A percentile compares a stretch with the other conserved stretches of the same genome.
phyloP scores from a whole-genome alignment of 2,888 invertebrate species.

The Conomelus anceps region DNA sequence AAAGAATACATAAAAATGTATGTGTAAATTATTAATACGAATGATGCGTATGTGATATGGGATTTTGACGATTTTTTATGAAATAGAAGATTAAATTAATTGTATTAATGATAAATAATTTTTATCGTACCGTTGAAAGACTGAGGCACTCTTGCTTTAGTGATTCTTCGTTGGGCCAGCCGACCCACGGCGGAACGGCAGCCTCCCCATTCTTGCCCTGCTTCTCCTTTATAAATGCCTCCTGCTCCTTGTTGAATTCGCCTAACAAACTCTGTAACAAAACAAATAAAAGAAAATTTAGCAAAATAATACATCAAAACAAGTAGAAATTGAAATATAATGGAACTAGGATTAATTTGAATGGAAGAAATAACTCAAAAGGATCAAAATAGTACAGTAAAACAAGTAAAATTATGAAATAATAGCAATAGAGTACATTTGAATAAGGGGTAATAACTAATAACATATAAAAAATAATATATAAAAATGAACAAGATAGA shows the following conservation, averaged over 20 bases:
- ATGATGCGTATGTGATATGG: no score
- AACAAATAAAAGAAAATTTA: slow-evolving; percentile 30
- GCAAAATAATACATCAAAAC: slow-evolving; percentile 24
- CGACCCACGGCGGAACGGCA: slow-evolving; percentile 88
- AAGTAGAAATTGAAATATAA: not conserved
- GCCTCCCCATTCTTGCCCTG: slow-evolving; percentile 57
- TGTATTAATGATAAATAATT: not conserved
- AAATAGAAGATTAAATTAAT: not conserved
- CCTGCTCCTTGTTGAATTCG: slow-evolving; percentile 95
- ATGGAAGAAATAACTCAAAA: not conserved
- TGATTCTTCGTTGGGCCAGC: slow-evolving; percentile 87
- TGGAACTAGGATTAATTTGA: not conserved
- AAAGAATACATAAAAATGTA: not conserved
- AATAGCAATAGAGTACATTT: no score
- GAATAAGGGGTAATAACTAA: no score
- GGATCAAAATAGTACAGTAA: no score
- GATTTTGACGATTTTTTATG: no score
- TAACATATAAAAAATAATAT: no score
- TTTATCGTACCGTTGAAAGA: slow-evolving; percentile 67
- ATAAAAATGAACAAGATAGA: no score
- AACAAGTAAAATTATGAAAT: no score
- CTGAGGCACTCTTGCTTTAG: slow-evolving; percentile 94
- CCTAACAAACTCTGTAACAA: slow-evolving; percentile 81
- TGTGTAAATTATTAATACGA: not conserved
- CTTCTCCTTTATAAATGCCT: slow-evolving; percentile 88